Base-by-base conservation (phyloP, 2,797 vertebrate species). In the Poeciliopsis turneri region DNA sequence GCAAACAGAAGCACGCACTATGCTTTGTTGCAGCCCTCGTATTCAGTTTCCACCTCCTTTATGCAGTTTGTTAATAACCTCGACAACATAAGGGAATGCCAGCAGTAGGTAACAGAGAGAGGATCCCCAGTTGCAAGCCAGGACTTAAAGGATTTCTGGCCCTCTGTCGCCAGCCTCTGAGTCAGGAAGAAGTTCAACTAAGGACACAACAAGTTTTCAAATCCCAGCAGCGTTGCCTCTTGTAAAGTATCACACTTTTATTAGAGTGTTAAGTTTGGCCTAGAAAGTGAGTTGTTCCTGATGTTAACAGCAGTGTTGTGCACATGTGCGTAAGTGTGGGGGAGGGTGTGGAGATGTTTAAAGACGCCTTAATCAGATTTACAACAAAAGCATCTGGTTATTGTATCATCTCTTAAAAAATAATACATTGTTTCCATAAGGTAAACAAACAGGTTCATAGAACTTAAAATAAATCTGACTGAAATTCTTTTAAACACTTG, bases 231-330 rank as follows among this genome's bases (percentile, higher is more conserved):
- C 91, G 90, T 88, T 82, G 88, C 91, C 87, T 70, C 68, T 70
- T 81, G 89, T 90, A 89, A 94, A 92, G 84, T 92, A 92, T 72
- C 94, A 90, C 93, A 95, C 92, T 95, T 95, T 93, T 92, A 94
- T 94, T 93, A 90, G 89, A 89, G 93, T 93, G 93, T 93, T 91
- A 92, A 90, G 89, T 88, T 88, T 89, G 80, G 86, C 86, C 87
- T 87, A 81, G 84, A 91, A 86, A 91, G 88, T 89, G 89, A 84
- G 84, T 74, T 84, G 87, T 83, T 88, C 86, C 85, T 87, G 77
- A 79, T 82, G 80, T 76, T 86, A 79, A 72, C 75, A 23, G 81
- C 16, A 11, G 61, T 8, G 46, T 78, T 83, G 74, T 86, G 84
- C 76, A 57, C 78, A 80, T 71, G 78, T 64, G 71, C 18, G 72